Base-by-base conservation (phyloP, 2,113 vertebrate species). In the Channa maculata region DNA sequence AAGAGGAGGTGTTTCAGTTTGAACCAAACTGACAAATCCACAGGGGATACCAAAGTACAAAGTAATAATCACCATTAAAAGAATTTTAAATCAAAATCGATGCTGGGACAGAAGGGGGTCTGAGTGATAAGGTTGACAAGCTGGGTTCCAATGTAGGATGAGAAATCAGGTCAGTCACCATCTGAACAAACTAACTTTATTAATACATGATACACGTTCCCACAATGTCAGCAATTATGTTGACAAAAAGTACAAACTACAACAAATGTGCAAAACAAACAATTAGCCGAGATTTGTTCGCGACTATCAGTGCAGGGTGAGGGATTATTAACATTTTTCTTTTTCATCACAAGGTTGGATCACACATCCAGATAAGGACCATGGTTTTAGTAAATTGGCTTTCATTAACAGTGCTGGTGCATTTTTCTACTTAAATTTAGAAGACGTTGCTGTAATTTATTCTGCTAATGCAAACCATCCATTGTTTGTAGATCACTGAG, bases 81-180 rank as follows among this genome's bases (percentile, higher is more conserved):
- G 37, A 34, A 15, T 24, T 68, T 76, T 55, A 68, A 77, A 67
- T 61, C 24, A 15, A 67, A 75, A 77, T 41, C 52, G 74, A 62
- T 67, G 53, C 0, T 54, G 45, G 41, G 60, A 37, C 34, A 33
- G 70, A 74, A n/a, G 24, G 69, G 46, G 43, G 49, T 57, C 65
- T 65, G 60, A 74, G 61, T 76, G 83, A 86, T 86, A 75, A 88
- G 76, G 78, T 8, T 71, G 77, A 80, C 72, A 80, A 71, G 80
- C 86, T 79, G 66, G 71, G 81, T 68, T 83, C 43, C 15, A 54
- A 68, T 68, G 74, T 79, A 65, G 68, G 72, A 77, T 72, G 61
- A 59, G 67, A 83, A 90, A 86, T 53, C 87, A 79, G 89, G 86
- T 83, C 86, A 77, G 10, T 45, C 6, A 13, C 57, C 11, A 59